These are phyloP conservation scores for Axis porcinus DNA, from an alignment of 2,113 vertebrate species.

Conservation along the genomic window DNA sequence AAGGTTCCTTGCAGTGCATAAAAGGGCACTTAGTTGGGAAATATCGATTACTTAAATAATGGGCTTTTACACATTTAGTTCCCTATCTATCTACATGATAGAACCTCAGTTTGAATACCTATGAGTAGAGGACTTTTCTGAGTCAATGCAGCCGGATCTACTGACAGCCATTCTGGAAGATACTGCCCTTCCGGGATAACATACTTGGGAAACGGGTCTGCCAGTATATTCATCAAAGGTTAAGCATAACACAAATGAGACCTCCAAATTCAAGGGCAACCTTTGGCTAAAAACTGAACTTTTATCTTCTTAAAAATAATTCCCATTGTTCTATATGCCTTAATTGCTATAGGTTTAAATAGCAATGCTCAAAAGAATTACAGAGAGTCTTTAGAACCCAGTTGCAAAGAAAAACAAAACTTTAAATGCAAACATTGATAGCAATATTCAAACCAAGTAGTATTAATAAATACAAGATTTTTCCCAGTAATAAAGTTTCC, in stretches of 20 bases:
- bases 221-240: not conserved
- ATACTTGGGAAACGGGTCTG: not conserved
- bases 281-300: not conserved
- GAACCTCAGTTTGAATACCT: not conserved
- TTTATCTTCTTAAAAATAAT: not conserved
- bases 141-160: not conserved
- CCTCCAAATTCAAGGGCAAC: not conserved
- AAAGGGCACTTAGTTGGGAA: slow-evolving; percentile 50
- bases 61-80: slow-evolving; percentile 49
- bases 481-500: not conserved
- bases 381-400: not conserved
- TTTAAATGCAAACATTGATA: not conserved
- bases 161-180: not conserved
- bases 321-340: not conserved
- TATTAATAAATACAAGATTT: not conserved
- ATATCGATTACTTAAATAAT: slow-evolving; percentile 10
- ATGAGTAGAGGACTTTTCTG: slow-evolving; percentile 8
- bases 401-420: not conserved
- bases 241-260: not conserved
- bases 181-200: not conserved
- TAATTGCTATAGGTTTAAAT: not conserved
- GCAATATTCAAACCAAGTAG: not conserved
- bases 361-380: not conserved
- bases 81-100: slow-evolving; percentile 17
- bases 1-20: slow-evolving; percentile 27